Evolutionary conservation across 92 coral and sea anemone species (phyloP), one percentile per base, ranked within the genome.

Genomic region (Epizoanthus ramosus): DNA sequence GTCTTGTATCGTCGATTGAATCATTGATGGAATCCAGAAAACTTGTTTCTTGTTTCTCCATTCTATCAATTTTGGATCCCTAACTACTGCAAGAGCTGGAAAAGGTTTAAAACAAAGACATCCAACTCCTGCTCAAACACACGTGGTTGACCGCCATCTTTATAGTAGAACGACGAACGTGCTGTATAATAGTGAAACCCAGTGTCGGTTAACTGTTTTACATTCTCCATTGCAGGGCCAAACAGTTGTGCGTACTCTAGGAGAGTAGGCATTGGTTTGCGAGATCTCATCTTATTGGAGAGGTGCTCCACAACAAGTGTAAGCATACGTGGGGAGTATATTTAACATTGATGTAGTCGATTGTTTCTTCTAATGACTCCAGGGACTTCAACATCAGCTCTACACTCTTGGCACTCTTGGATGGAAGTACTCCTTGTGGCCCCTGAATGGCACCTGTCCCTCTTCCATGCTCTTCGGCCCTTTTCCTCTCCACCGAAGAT

Each of bases 161-260:
- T n/a, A n/a, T n/a, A n/a, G 56, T 79, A 85, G 68, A 79, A 69
- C 19, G 85, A 85, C 22, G 89, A 60, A 45, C 41, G 31, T 45
- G 89, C 85, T 54, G 89, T 85, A 65, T 39, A 85, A 54, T 79
- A 85, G 25, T 70, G 89, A 68, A 85, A 85, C 17, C 85, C 89
- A 56, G 41, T 66, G 61, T 47, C 54, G 67, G 89, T 85, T 54
- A 59, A 73, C 72, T 86, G 89, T 58, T 86, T 86, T 12, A 86
- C 79, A 57, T 63, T 73, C 50, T 86, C 89, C 79, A 85, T 85
- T 15, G 85, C 79, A 54, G 88, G 88, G 43, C 88, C 76, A 61
- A 85, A 75, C 22, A 85, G 79, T 16, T 85, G 75, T 16, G 88
- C 88, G 68, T 76, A 85, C 68, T 85, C 88, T 23, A 85, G 85